Percentiles rank a stretch among this genome's conserved stretches.
phyloP scores from a whole-genome alignment of 2,797 vertebrate genomes.

The Fringilla coelebs region DNA sequence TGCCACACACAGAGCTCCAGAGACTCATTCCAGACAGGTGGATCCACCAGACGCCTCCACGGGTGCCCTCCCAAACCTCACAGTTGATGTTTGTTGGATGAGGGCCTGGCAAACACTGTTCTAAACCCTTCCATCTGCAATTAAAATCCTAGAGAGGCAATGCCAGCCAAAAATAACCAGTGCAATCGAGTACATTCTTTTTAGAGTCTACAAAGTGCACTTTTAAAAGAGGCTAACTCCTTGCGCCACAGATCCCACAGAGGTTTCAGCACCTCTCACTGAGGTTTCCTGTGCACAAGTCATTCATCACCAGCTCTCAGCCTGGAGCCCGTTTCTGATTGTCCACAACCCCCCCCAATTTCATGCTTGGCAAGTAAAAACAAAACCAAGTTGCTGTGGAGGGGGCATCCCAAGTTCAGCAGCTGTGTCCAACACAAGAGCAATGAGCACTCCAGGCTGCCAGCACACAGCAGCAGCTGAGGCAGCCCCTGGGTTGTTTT shows the following conservation, averaged over 20 bases:
- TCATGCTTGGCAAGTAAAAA: constrained; percentile 49
- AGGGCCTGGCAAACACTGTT: background rate
- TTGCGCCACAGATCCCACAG: background rate
- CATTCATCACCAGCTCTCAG: background rate
- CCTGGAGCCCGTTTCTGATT: background rate
- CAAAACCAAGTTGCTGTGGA: background rate
- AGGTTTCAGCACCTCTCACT: background rate
- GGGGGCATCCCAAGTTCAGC: constrained; percentile 36
- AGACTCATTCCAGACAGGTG: background rate
- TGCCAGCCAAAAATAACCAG: background rate
- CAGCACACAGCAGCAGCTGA: background rate
- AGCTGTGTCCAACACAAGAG: background rate
- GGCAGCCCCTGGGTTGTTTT: background rate
- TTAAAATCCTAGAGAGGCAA: background rate
- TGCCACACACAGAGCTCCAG: background rate
- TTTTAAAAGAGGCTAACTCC: background rate
- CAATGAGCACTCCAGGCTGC: background rate
- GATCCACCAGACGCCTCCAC: background rate
- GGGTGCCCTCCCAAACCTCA: background rate
- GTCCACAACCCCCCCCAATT: background rate
- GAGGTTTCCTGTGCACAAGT: background rate
- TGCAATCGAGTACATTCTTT: fast-evolving
- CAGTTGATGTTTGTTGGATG: background rate
- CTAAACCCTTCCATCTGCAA: background rate
- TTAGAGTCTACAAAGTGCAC: background rate